Percentiles rank a stretch among this genome's conserved stretches.
These are phyloP conservation scores for Acronicta alni DNA, from an alignment of 2,888 invertebrate genomes.

Conservation along the genomic window DNA sequence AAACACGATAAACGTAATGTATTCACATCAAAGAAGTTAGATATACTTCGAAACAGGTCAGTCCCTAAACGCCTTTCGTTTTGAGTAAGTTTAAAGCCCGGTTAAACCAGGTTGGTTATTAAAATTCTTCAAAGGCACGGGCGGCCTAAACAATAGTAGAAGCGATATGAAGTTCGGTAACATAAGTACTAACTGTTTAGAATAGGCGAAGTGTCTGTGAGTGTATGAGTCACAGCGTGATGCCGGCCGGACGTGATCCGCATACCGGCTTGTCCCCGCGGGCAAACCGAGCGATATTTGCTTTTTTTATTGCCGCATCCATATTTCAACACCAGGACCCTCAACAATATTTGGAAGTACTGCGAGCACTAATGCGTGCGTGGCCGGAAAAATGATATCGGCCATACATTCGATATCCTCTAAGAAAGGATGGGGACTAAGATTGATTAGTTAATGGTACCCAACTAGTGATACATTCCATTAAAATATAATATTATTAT, in stretches of 20 bases:
- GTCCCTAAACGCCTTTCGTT: conserved; percentile 31
- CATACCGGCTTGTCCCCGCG: conserved; percentile 69
- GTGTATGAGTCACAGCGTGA: conserved; percentile 68
- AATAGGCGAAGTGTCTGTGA: conserved; percentile 59
- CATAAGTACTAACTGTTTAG: conserved; percentile 69
- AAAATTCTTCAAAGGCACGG: conserved; percentile 48
- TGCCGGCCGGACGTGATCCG: conserved; percentile 77
- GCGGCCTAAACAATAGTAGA: conserved; percentile 56
- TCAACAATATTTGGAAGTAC: conserved; percentile 83
- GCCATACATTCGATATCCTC: conserved; percentile 71
- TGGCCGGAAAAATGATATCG: conserved; percentile 79
- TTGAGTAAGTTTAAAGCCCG: conserved; percentile 24
- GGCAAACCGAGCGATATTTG: conserved; percentile 78
- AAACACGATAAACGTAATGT: conserved; percentile 23
- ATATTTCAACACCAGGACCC: conserved; percentile 84
- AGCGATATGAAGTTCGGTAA: conserved; percentile 65
- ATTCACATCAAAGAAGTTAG: conserved; percentile 33
- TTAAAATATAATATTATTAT: too few species aligned
- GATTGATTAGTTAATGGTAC: conserved; percentile 69
- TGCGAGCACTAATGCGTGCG: conserved; percentile 82
- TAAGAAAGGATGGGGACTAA: conserved; percentile 56
- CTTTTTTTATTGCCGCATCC: conserved; percentile 85
- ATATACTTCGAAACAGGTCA: conserved; percentile 24
- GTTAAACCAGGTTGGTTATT: conserved; percentile 42
- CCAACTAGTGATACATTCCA: background rate